Conservation (phyloP, 2,888 invertebrate genomes). For the Noctua janthina region DNA sequence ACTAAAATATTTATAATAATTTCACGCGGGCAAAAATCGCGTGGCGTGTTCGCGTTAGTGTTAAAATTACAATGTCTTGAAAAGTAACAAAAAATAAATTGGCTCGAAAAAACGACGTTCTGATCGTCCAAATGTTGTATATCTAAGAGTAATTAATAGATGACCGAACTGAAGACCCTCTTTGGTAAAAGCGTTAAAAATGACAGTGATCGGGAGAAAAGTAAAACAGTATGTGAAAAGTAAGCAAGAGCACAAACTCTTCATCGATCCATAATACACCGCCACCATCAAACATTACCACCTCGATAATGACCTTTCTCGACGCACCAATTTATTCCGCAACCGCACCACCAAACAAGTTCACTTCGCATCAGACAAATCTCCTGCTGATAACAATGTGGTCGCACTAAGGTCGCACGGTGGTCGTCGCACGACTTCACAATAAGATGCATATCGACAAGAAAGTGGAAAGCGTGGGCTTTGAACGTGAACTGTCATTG, state of each 20-base stretch:
- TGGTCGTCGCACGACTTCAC: constrained; percentile 65
- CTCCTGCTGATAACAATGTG: constrained; percentile 34
- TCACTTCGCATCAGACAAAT: constrained; percentile 12
- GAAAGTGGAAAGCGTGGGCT: constrained; percentile 74
- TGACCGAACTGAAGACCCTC: not conserved
- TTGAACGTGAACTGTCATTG: constrained; percentile 58
- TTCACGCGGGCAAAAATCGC: too few species aligned
- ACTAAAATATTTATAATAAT: too few species aligned
- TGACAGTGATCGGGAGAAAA: not conserved
- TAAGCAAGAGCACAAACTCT: not conserved
- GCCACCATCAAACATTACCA: not conserved
- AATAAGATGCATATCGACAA: constrained; percentile 63
- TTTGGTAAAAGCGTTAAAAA: not conserved
- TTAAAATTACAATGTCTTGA: not conserved
- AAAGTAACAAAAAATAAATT: not conserved
- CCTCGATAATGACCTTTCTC: not conserved
- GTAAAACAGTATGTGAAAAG: not conserved
- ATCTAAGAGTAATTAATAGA: not conserved
- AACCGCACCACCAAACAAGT: constrained; percentile 13
- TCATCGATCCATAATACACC: not conserved
- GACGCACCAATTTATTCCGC: not conserved
- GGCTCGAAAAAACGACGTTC: not conserved
- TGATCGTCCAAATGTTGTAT: not conserved
- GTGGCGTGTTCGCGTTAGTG: too few species aligned
- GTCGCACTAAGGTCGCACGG: constrained; percentile 61